Conservation (phyloP, 2,113 vertebrate species). For the Nesoenas mayeri region DNA sequence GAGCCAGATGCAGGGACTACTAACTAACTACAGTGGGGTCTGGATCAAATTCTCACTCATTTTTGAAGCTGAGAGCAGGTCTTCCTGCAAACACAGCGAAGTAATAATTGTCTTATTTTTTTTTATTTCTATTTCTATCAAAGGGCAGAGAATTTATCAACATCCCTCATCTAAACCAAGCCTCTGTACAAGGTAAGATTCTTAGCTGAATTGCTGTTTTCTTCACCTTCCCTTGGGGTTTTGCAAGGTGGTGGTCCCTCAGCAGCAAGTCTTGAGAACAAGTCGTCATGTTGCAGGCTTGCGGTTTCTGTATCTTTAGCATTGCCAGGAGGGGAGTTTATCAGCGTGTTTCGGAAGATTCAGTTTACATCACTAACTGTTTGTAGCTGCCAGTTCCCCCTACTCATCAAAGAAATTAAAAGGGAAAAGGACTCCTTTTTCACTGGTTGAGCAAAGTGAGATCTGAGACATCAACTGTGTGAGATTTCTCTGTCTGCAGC, state of each 20-base stretch:
- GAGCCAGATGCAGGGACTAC: neutral
- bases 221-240: neutral
- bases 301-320: neutral
- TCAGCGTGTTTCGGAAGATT: neutral
- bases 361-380: neutral
- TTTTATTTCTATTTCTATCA: constrained; percentile 12
- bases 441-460: neutral
- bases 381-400: neutral
- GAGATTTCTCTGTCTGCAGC: neutral
- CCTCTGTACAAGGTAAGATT: constrained; percentile 34
- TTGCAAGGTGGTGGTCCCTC: neutral
- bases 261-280: neutral
- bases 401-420: neutral
- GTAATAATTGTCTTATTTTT: neutral
- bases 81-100: neutral
- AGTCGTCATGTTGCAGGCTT: rapidly evolving
- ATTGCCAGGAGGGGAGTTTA: neutral
- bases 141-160: constrained; percentile 52
- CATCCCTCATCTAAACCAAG: neutral
- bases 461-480: neutral
- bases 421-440: neutral
- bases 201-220: neutral
- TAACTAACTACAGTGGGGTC: neutral
- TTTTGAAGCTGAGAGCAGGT: neutral
- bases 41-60: neutral